Evolutionary conservation across 92 coral and sea anemone genomes (phyloP), one percentile per base, ranked within the genome.

Genomic region (Bergia puertoricense): DNA sequence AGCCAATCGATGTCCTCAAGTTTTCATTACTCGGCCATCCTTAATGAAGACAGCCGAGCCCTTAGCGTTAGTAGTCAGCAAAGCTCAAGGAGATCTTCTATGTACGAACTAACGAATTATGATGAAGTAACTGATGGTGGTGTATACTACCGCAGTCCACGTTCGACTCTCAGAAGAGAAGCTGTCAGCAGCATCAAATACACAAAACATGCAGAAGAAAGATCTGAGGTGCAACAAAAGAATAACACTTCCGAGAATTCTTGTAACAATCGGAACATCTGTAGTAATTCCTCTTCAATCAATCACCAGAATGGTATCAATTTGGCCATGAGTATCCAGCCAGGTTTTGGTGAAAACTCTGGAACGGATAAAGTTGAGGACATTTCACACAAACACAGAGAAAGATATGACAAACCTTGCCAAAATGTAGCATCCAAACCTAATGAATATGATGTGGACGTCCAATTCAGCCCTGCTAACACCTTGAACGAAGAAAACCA

Each of bases 121-220:
- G 80, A 76, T n/a, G 80, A 76, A n/a, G 36, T 76, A 4, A 76
- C 80, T 6, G 80, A 76, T 18, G 80, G 80, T 0, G 80, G 80
- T 16, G 80, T 76, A 1, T 76, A 76, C 57, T 76, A 76, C 39
- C 80, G 80, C 30, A 76, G 80, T 44, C 80, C 56, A 44, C 57
- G 80, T 48, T 41, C 80, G 3, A 43, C 80, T 23, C 46, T 44
- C 20, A 16, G 38, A 18, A 76, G 20, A 23, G 23, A 76, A 43
- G 3, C 38, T 37, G 44, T 4, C 11, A 13, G 10, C 5, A 76
- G 8, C 11, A 43, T 76, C 16, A 62, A 62, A 62, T 62, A 62
- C 23, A 62, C 18, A 62, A 62, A 62, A 3, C 22, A 62, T 15
- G 23, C 18, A 11, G 22, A 16, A 62, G 22, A 62, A 16, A 62